Base-by-base conservation (phyloP, 2,888 invertebrate genomes). In the Acanthosepion pharaonis region DNA sequence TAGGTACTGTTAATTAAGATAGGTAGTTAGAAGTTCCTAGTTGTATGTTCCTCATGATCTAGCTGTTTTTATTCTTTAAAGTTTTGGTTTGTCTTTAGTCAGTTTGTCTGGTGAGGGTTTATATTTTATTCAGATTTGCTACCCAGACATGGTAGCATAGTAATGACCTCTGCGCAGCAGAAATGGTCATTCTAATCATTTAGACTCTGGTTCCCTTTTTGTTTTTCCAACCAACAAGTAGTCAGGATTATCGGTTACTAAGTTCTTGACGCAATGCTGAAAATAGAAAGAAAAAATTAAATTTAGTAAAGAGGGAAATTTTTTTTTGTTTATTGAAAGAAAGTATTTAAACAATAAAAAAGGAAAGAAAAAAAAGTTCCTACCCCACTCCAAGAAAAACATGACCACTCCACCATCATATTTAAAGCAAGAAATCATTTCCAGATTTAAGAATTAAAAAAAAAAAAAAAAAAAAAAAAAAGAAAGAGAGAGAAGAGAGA, bases 191-290 rank as follows among this genome's bases (percentile, higher is more conserved):
- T 51, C 92, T 93, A 51, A 93, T 51, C 33, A 20, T 25, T 28
- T 53, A 93, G 51, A 93, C 92, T 93, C 51, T 53, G 25, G 48
- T 51, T 49, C 15, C 33, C n/a, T 48, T 18, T 53, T 92, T 49
- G 48, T 92, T n/a, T 15, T 53, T 51, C 53, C 53, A 51, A 51
- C 28, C 92, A 93, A 93, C n/a, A 53, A 49, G 49, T 28, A 51
- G 51, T 53, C 49, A 94, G 33, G 55, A 55, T 64, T 94, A 94
- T 94, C 94, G 94, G 94, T 64, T 64, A 94, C 59, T 94, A 64
- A 94, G 59, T 64, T 94, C 94, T 64, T 94, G 94, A 42, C 94
- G 94, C 25, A 94, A 48, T 42, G 64, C 94, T 94, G 94, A 48
- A 94, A 94, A 94, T 6, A 94, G 94, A 94, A 59, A 94, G 25